Evolutionary conservation across 2,797 vertebrate species (phyloP), one percentile per base, ranked within the genome.

Genomic region (Sebastes elongatus): DNA sequence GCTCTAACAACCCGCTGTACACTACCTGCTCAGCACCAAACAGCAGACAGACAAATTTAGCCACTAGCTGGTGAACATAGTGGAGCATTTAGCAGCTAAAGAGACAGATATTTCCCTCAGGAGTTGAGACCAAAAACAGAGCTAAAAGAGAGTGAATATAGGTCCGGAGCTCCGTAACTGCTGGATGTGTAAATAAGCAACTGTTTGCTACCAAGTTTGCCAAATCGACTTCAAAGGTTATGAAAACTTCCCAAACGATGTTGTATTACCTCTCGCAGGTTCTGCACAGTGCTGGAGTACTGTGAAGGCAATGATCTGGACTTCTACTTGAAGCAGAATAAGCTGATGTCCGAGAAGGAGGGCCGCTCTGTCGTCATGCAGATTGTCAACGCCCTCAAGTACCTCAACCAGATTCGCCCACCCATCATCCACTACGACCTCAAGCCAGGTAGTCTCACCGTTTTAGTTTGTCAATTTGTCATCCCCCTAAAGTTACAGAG

Each of bases 361-460:
- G 98, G 97, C 0, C 97, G 97, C 81, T 98, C 98, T 85, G 98
- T 99, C 72, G 97, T 99, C 94, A 97, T 99, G 98, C 98, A 99
- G 95, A 98, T 99, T 82, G 97, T 98, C 87, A 99, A 98, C 83
- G 98, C 98, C 84, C 97, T 99, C 94, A 98, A 98, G 94, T 99
- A 99, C 95, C 96, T 99, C 96, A 99, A 98, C 93, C 97, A 99
- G 95, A 99, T 99, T 89, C 97, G 97, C 75, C 97, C 98, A 52
- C 97, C 98, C 78, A 98, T 99, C 94, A 99, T 99, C 94, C 98
- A 99, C 95, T 99, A 99, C 78, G 98, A 99, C 96, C 97, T 99
- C 92, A 99, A 99, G 92, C 98, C 98, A 85, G 98, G 98, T 98
- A 90, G 23, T 9, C 46, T 62, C 5, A 10, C 14, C 8, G 20